Evolutionary conservation across 2,888 invertebrate genomes (phyloP), one percentile per base, ranked within the genome.

Genomic region (Bhutanitis thaidina): DNA sequence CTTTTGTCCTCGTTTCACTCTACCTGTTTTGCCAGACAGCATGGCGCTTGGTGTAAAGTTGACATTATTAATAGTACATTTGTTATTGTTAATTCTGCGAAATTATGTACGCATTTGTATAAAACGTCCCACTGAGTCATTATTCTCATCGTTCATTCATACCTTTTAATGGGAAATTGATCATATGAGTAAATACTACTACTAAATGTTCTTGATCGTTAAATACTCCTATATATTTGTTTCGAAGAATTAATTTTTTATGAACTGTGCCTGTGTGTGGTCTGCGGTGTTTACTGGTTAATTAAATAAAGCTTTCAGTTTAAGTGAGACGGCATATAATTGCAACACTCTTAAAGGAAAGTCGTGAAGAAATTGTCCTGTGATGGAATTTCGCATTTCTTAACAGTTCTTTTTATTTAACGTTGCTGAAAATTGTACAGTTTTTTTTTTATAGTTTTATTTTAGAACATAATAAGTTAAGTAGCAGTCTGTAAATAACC

Each of bases 81-180:
- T 46, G 53, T 53, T 50, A 46, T 55, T 55, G 54, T 53, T 52
- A 49, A 43, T 54, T 47, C 46, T 43, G 49, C 53, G 53, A 51
- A 55, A 53, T 54, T 25, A 38, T 43, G 12, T 16, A 14, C 15
- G 38, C 41, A 41, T 57, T 53, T 49, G 47, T 45, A 52, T 56
- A 54, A 60, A 51, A 53, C 55, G 49, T 53, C 71, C 59, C 51
- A 62, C 68, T 65, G 69, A 50, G 62, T 58, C 61, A 64, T 71
- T 71, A 52, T 64, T 52, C 25, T 20, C 36, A 39, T 20, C 39
- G 39, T 55, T 65, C 67, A 64, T 63, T 65, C 63, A 66, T 58
- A 39, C 45, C 36, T 49, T 52, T 45, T 45, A 55, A 50, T 52
- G 48, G 52, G 53, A 51, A 47, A 43, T 43, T 47, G 27, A 56